These are phyloP conservation scores for Parapsyche elsis DNA, from an alignment of 1,140 invertebrate genomes.

Conservation along the genomic window DNA sequence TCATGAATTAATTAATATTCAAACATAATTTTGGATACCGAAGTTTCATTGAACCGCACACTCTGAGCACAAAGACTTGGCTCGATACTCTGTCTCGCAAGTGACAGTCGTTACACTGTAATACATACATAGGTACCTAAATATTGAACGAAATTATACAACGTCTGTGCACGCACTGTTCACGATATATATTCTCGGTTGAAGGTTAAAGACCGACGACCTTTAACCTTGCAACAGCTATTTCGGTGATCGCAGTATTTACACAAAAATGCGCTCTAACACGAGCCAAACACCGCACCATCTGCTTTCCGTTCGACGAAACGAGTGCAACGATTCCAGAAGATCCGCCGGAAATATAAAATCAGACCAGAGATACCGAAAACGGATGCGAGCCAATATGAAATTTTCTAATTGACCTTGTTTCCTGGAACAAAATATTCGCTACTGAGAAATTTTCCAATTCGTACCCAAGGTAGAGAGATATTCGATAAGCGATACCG, in stretches of 20 bases:
- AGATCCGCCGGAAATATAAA: slow-evolving; percentile 19
- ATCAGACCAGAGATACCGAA: slow-evolving; percentile 7
- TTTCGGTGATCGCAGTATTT: slow-evolving; percentile 17
- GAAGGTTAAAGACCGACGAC: slow-evolving; percentile 9
- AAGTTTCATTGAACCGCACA: too few relatives aligned
- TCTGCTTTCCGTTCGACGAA: neutral
- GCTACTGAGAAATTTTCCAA: too few relatives aligned
- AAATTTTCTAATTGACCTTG: slow-evolving; percentile 8
- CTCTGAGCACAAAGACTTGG: too few relatives aligned
- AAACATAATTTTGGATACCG: too few relatives aligned
- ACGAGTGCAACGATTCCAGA: slow-evolving; percentile 7
- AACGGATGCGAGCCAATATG: neutral
- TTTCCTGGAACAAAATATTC: neutral
- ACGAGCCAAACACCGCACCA: neutral
- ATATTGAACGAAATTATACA: too few relatives aligned
- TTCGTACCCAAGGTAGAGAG: too few relatives aligned
- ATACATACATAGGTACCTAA: too few relatives aligned
- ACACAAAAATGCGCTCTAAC: neutral
- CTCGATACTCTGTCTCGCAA: too few relatives aligned
- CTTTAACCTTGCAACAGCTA: slow-evolving; percentile 11
- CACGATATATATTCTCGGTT: neutral
- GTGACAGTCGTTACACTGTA: too few relatives aligned
- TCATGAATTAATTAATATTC: too few relatives aligned
- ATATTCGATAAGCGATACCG: too few relatives aligned
- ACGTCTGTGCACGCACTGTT: too few relatives aligned